phyloP scores from a whole-genome alignment of 2,888 invertebrate genomes.

The Deilephila elpenor region DNA sequence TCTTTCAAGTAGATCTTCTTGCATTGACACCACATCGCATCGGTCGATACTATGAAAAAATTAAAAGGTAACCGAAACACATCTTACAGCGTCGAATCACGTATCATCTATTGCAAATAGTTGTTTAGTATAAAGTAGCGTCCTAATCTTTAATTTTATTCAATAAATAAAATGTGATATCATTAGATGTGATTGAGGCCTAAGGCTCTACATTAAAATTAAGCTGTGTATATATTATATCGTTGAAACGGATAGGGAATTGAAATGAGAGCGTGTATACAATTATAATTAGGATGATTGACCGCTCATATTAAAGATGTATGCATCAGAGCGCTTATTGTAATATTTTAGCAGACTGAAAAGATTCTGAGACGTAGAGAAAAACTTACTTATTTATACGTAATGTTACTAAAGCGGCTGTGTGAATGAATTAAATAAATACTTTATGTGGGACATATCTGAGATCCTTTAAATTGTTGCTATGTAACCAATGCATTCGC shows the following conservation, averaged over 20 bases:
- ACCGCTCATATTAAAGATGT: conserved; percentile 6
- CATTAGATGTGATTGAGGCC: no score
- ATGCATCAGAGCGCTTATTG: not conserved
- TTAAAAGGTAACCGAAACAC: no score
- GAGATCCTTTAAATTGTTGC: not conserved
- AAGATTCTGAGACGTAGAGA: not conserved
- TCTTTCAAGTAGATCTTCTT: no score
- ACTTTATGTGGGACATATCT: not conserved
- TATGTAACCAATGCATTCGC: not conserved
- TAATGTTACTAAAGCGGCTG: not conserved
- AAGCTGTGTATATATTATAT: no score
- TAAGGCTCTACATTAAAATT: no score
- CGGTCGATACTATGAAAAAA: no score
- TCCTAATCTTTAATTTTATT: not conserved
- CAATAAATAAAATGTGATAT: no score
- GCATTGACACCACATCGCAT: no score
- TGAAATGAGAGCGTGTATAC: conserved; percentile 1
- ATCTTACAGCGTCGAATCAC: no score
- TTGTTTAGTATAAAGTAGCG: not conserved
- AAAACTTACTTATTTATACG: conserved; percentile 6
- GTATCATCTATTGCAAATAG: no score
- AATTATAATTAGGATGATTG: conserved; percentile 1
- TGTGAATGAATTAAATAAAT: not conserved
- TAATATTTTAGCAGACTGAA: conserved; percentile 1
- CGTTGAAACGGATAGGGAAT: not conserved